Conservation (phyloP, 2,113 vertebrate genomes). For the Anhinga rufa region DNA sequence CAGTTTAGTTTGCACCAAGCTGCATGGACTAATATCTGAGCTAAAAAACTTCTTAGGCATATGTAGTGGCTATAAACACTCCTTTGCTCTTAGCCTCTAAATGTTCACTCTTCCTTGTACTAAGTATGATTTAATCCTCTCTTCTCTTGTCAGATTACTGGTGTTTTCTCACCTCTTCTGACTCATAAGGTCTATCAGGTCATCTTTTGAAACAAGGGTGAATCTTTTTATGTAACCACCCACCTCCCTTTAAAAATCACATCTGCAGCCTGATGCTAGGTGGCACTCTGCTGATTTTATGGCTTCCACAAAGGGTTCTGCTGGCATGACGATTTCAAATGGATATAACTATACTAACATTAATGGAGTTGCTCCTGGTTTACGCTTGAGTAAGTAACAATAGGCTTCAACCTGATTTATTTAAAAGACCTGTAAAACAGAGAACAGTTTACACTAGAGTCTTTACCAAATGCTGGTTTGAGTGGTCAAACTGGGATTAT, state of each 20-base stretch:
- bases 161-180: too few relatives aligned
- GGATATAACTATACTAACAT: neutral
- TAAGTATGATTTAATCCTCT: neutral
- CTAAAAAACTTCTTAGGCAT: neutral
- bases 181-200: too few relatives aligned
- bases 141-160: neutral
- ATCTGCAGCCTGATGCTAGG: neutral
- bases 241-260: neutral
- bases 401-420: neutral
- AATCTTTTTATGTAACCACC: neutral
- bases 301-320: neutral
- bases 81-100: neutral
- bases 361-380: neutral
- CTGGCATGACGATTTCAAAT: neutral
- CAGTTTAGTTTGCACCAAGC: neutral
- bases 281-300: neutral
- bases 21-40: neutral
- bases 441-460: neutral
- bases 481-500: neutral
- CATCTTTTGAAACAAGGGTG: neutral
- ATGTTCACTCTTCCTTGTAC: neutral
- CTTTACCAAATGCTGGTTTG: neutral
- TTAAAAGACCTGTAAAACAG: neutral
- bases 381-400: neutral
- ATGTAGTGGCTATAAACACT: neutral